Evolutionary conservation across 2,797 vertebrate genomes (phyloP).

Genomic region (Ctenopoma multispine): DNA sequence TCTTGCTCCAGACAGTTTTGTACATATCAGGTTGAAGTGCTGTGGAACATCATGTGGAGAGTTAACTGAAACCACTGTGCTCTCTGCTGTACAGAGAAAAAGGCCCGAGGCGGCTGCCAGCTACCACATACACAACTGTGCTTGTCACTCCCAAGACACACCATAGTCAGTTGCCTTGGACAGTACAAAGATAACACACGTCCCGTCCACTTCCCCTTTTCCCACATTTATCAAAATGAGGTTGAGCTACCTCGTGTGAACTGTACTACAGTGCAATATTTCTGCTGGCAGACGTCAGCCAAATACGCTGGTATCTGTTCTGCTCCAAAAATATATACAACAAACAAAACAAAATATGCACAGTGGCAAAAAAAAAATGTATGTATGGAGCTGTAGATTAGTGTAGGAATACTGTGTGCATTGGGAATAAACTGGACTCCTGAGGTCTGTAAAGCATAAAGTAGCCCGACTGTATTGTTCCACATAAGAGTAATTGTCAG

Average conservation of each 20-base stretch:
- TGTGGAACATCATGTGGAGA: conserved; percentile 50
- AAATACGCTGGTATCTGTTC: conserved; percentile 3
- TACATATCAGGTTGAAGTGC: conserved; percentile 46
- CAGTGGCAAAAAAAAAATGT: neutral
- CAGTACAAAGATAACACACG: conserved; percentile 68
- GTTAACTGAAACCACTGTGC: conserved; percentile 41
- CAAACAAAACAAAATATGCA: neutral
- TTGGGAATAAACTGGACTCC: neutral
- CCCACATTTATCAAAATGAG: conserved; percentile 74
- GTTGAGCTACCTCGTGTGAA: conserved; percentile 61
- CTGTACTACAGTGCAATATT: conserved; percentile 39
- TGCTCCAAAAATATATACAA: conserved; percentile 5
- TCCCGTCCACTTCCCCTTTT: conserved; percentile 69
- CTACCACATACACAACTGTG: conserved; percentile 68
- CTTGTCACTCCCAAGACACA: conserved; percentile 72
- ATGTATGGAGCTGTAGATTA: no score
- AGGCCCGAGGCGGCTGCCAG: conserved; percentile 49
- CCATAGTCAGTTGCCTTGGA: conserved; percentile 67
- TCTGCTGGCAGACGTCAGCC: conserved; percentile 6
- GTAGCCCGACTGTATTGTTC: neutral
- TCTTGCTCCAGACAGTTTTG: conserved; percentile 44
- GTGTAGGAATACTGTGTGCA: neutral
- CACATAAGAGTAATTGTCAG: neutral
- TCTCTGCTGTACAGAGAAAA: conserved; percentile 40
- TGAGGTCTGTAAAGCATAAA: neutral